Evolutionary conservation across 2,888 invertebrate species (phyloP).

Genomic region (Hololepta plana): DNA sequence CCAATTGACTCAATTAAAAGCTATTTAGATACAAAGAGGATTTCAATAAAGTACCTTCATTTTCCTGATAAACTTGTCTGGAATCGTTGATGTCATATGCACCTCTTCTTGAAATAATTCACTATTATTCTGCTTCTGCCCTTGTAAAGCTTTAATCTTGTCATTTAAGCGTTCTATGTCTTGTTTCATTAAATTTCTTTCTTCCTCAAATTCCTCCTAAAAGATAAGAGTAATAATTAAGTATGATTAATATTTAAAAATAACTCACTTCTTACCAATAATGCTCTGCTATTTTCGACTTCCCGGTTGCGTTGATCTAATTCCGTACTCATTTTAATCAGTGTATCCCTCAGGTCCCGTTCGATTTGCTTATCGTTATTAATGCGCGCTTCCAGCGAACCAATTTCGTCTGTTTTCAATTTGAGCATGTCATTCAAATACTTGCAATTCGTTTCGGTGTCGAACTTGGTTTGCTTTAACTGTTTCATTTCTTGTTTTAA

Average conservation of each 20-base stretch:
- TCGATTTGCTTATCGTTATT: conserved; percentile 13
- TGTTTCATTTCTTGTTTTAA: conserved; percentile 13
- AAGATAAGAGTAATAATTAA: conserved; percentile 4
- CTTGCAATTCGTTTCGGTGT: conserved; percentile 16
- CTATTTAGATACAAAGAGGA: conserved; percentile 10
- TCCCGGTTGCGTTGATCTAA: conserved; percentile 16
- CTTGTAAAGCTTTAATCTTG: conserved; percentile 18
- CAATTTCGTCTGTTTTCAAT: conserved; percentile 13
- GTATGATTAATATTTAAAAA: conserved; percentile 3
- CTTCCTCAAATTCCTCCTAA: conserved; percentile 31
- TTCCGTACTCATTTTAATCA: conserved; percentile 13
- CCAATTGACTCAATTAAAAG: conserved; percentile 5
- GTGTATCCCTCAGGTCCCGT: conserved; percentile 13
- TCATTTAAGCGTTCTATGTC: conserved; percentile 27
- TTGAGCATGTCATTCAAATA: conserved; percentile 17
- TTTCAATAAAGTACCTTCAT: conserved; percentile 18
- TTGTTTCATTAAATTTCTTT: conserved; percentile 26
- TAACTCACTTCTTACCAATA: conserved; percentile 14
- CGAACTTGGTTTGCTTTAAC: conserved; percentile 14
- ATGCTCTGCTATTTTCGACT: conserved; percentile 16
- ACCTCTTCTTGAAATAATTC: conserved; percentile 13
- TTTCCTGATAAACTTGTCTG: conserved; percentile 22
- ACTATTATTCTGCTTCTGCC: conserved; percentile 24
- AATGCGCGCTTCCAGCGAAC: conserved; percentile 15
- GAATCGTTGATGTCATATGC: conserved; percentile 12